Conservation (phyloP, 2,797 vertebrate species). For the Nyctalus aviator region DNA sequence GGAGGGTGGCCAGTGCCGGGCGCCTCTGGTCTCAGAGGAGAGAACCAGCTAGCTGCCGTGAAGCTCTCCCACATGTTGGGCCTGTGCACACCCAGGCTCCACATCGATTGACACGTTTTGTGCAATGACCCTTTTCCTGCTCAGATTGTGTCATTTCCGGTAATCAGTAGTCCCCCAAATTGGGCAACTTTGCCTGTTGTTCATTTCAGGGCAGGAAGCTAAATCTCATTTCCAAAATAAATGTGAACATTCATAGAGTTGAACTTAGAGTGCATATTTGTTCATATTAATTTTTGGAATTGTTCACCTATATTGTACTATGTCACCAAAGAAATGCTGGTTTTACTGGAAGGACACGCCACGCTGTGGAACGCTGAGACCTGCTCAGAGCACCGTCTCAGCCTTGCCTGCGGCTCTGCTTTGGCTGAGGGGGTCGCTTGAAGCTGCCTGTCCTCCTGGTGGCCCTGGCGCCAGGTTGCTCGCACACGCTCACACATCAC, state of each 20-base stretch:
- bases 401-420: no score
- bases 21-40: conserved; percentile 35
- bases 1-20: neutral
- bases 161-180: neutral
- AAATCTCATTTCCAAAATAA: conserved; percentile 55
- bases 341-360: conserved; percentile 43
- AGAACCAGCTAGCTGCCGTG: neutral
- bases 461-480: neutral
- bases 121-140: conserved; percentile 21
- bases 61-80: neutral
- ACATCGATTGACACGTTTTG: neutral
- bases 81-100: neutral
- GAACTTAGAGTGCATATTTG: conserved; percentile 60
- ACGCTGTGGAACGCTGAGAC: neutral
- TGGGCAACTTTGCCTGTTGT: neutral
- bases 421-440: no score
- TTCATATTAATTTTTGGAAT: conserved; percentile 59
- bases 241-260: conserved; percentile 59
- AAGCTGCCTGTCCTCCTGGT: neutral
- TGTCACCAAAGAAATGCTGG: conserved; percentile 79
- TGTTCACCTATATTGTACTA: conserved; percentile 57
- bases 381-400: neutral
- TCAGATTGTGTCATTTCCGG: neutral
- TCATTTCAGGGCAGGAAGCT: neutral
- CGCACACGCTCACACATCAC: neutral